A percentile compares a stretch with the other conserved stretches of the same genome.
Conservation (phyloP, 2,888 invertebrate species). For the Bugula neritina region DNA sequence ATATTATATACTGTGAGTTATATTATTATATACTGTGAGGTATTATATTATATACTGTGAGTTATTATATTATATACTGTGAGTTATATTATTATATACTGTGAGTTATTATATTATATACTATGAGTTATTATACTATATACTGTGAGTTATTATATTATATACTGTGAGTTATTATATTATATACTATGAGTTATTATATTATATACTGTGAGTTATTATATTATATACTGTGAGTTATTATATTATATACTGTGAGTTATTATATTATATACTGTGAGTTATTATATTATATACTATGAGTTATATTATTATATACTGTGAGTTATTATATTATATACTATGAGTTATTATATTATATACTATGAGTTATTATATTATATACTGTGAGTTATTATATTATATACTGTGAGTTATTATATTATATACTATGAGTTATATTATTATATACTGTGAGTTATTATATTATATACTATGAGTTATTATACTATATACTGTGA, state of each 20-base stretch:
- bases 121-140: background rate
- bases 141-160: background rate
- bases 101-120: background rate
- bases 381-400: no score
- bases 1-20: background rate
- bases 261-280: background rate
- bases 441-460: no score
- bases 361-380: background rate
- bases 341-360: background rate
- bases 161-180: no score
- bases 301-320: no score
- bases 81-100: background rate
- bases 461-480: background rate
- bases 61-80: background rate
- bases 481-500: background rate
- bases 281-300: background rate
- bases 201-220: background rate
- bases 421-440: background rate
- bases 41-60: background rate
- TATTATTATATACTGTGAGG: background rate
- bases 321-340: background rate
- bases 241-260: background rate
- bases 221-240: no score
- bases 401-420: background rate
- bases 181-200: background rate